These are phyloP conservation scores for Gobius niger DNA, from an alignment of 2,113 vertebrate species.

Conservation along the genomic window DNA sequence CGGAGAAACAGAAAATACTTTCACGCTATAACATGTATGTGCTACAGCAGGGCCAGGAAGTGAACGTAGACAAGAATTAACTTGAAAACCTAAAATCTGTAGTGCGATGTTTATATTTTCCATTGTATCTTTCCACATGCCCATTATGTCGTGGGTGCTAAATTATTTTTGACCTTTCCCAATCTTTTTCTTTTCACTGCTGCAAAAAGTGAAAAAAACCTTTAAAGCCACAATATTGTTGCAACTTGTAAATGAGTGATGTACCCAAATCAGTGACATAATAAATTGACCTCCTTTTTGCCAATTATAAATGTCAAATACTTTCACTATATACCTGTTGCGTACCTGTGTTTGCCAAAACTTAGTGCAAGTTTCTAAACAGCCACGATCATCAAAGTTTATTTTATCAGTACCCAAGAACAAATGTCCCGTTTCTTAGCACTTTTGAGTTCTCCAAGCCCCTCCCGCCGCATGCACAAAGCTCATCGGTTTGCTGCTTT, in stretches of 20 bases:
- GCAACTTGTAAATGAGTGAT: neutral
- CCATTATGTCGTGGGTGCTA: conserved; percentile 55
- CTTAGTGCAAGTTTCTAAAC: neutral
- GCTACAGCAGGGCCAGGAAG: no score
- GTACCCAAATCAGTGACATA: neutral
- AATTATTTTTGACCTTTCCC: conserved; percentile 49
- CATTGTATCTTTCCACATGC: neutral
- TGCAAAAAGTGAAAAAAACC: conserved; percentile 45
- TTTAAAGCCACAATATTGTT: conserved; percentile 3
- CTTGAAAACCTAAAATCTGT: no score
- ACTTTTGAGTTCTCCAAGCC: conserved; percentile 43
- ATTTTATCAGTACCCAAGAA: conserved; percentile 62
- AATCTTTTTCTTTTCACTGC: conserved; percentile 45
- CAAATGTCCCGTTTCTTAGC: conserved; percentile 63
- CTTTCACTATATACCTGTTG: neutral
- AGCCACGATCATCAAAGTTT: conserved; percentile 5
- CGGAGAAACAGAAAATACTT: neutral
- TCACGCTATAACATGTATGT: neutral
- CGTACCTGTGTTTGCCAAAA: conserved; percentile 5
- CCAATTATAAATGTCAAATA: no score
- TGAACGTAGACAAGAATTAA: no score
- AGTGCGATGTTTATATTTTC: no score
- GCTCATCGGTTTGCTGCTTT: conserved; percentile 70
- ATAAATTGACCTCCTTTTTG: neutral
- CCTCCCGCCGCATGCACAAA: conserved; percentile 30